Evolutionary conservation across 2,113 vertebrate genomes (phyloP).

Genomic region (Vireo altiloquus): DNA sequence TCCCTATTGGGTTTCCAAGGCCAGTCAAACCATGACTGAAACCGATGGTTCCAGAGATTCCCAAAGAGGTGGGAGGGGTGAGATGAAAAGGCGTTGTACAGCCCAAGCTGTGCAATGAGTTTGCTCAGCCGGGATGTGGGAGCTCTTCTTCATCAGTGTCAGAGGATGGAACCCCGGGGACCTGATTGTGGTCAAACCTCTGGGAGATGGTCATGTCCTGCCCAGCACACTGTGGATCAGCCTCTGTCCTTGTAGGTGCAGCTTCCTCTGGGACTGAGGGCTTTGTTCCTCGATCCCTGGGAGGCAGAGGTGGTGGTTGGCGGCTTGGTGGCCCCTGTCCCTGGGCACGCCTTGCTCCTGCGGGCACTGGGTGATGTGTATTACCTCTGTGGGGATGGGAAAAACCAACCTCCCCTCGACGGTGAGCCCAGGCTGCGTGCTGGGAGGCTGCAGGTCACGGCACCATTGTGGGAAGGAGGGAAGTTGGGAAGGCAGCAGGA

Average conservation of each 20-base stretch:
- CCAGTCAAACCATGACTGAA: background rate
- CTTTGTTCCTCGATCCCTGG: rapidly evolving
- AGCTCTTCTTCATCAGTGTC: background rate
- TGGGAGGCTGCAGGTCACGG: background rate
- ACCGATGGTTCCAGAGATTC: background rate
- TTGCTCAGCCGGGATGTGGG: background rate
- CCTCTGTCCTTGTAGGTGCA: rapidly evolving
- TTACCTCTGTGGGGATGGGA: rapidly evolving
- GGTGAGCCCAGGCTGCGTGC: background rate
- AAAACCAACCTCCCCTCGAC: background rate
- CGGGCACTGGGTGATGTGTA: rapidly evolving
- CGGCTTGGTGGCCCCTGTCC: background rate
- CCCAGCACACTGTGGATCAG: rapidly evolving
- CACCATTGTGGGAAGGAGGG: rapidly evolving
- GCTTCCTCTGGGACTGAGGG: background rate
- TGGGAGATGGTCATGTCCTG: rapidly evolving
- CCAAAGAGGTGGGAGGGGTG: rapidly evolving
- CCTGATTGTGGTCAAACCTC: background rate
- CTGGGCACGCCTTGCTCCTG: rapidly evolving
- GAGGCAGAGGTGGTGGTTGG: background rate
- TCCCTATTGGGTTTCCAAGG: background rate
- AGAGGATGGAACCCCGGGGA: background rate
- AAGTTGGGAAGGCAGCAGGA: background rate
- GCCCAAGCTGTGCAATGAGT: background rate
- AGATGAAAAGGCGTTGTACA: rapidly evolving